Conservation (phyloP, 2,113 vertebrate genomes). For the Psittacula cyanocephala region DNA sequence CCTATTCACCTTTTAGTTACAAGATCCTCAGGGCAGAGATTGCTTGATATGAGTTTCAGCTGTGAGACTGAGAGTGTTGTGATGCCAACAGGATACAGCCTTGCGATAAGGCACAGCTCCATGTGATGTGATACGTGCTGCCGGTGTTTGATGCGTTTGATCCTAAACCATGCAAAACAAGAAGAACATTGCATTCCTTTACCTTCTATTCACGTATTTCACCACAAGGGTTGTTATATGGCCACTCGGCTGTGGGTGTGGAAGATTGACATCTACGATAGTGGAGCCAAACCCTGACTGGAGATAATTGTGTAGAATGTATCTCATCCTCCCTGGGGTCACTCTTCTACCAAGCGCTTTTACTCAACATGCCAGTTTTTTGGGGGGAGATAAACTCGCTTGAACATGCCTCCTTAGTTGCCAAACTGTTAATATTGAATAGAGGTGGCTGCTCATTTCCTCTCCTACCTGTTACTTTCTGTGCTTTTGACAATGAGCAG, state of each 20-base stretch:
- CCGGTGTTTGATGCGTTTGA: background rate
- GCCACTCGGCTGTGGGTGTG: background rate
- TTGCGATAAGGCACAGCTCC: background rate
- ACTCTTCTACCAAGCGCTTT: conserved; percentile 16
- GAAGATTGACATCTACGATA: background rate
- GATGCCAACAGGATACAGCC: conserved; percentile 3
- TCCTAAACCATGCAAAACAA: conserved; percentile 1
- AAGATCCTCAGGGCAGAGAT: conserved; percentile 35
- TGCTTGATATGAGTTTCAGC: background rate
- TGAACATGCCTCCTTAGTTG: background rate
- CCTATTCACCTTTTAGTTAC: background rate
- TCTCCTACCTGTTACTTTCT: background rate
- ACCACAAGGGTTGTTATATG: background rate
- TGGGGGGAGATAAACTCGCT: background rate
- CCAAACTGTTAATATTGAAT: background rate
- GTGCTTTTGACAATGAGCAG: background rate
- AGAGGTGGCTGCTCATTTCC: conserved; percentile 2
- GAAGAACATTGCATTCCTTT: conserved; percentile 16
- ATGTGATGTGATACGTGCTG: background rate
- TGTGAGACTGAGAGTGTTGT: background rate
- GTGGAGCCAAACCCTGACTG: conserved; percentile 15
- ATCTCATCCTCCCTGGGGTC: conserved; percentile 49
- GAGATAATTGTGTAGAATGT: conserved; percentile 9
- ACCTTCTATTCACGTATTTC: background rate
- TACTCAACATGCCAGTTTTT: background rate